Evolutionary conservation across 2,797 vertebrate genomes (phyloP).

Genomic region (Platalea minor): DNA sequence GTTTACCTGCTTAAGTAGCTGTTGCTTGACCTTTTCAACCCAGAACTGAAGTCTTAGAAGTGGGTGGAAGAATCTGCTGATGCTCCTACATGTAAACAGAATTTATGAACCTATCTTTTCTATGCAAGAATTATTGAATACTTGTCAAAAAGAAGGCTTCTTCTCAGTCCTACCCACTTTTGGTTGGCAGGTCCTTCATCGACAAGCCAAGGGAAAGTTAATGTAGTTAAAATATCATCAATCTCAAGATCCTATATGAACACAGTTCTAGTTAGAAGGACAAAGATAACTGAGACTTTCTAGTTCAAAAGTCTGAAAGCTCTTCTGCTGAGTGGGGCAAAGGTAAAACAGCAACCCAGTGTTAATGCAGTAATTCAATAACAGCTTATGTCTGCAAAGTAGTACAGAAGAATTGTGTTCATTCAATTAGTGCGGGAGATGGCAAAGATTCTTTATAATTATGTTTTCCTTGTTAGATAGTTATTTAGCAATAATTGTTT

Average conservation of each 20-base stretch:
- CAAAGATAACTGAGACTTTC: background rate
- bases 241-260: background rate
- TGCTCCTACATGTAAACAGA: background rate
- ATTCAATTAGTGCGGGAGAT: background rate
- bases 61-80: background rate
- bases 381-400: background rate
- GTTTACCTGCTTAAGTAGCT: background rate
- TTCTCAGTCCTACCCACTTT: background rate
- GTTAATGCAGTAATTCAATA: background rate
- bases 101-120: conserved; percentile 26
- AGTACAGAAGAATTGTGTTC: background rate
- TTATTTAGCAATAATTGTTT: conserved; percentile 3
- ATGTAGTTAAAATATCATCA: background rate
- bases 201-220: background rate
- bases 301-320: background rate
- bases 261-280: background rate
- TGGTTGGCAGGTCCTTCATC: background rate
- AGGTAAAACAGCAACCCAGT: background rate
- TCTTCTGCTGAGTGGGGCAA: background rate
- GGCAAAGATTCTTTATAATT: conserved; percentile 5
- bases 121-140: conserved; percentile 29
- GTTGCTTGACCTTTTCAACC: background rate
- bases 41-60: background rate
- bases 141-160: conserved; percentile 22
- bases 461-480: background rate